Evolutionary conservation across 1,140 invertebrate genomes (phyloP).

Genomic region (Pissodes strobi): DNA sequence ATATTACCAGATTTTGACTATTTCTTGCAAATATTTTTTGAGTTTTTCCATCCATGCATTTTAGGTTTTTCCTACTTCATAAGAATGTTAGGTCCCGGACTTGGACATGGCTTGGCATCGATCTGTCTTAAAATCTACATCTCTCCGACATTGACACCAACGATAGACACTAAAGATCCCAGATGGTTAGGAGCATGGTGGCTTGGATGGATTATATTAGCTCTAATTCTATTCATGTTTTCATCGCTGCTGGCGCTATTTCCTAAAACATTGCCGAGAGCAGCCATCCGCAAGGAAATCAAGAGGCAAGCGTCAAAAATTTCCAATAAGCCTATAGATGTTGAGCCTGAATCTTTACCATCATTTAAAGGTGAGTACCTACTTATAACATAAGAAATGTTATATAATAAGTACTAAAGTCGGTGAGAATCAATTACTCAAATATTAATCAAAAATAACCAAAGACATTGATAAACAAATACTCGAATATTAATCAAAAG

Average conservation of each 20-base stretch:
- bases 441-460: no score
- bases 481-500: no score
- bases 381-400: background rate
- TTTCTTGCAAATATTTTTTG: background rate
- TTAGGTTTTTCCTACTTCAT: constrained; percentile 71
- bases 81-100: constrained; percentile 71
- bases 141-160: constrained; percentile 69
- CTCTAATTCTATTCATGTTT: constrained; percentile 65
- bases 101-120: constrained; percentile 72
- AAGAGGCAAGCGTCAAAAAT: constrained; percentile 54
- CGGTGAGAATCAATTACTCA: no score
- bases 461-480: no score
- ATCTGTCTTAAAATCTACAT: constrained; percentile 72
- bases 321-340: constrained; percentile 44
- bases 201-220: constrained; percentile 76
- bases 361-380: constrained; percentile 52
- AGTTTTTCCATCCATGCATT: no score
- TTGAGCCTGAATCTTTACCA: constrained; percentile 50
- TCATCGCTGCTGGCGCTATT: constrained; percentile 68
- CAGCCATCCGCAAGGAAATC: constrained; percentile 61
- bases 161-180: constrained; percentile 70
- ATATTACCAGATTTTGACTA: no score
- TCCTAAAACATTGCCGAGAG: constrained; percentile 67
- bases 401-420: no score
- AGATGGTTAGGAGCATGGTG: constrained; percentile 81